Evolutionary conservation across 1,140 invertebrate genomes (phyloP), one percentile per base, ranked within the genome.

Genomic region (Drosophila jambulina): DNA sequence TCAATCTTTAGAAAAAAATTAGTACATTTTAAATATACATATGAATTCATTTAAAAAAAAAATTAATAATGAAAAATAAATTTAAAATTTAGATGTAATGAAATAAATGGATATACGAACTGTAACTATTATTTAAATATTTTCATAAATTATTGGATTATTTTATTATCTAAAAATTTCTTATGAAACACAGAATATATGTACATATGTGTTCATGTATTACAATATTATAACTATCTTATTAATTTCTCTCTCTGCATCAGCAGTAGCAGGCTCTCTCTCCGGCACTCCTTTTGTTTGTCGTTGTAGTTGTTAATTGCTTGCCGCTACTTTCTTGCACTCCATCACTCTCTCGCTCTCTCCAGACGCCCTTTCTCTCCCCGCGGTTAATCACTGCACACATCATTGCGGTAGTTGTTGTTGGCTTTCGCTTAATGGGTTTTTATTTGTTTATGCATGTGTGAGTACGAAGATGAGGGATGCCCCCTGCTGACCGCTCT

Each of bases 261-360:
- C 7, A 9, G 43, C 46, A 68, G 63, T 69, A 69, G 46, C 45
- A 2, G 2, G 46, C 61, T 23, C 15, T 3, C 23, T 64, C 51
- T 43, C 42, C 19, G 21, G 42, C 32, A 1, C 70, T 54, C 49
- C 40, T 59, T 82, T 70, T 87, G 79, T 82, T 88, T 84, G 80
- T 45, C 67, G 74, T 71, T 88, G 85, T 84, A 88, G 85, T 90
- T 90, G 84, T 90, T 90, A 88, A 88, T 88, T 88, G 84, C 81
- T 88, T 56, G 65, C 70, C 74, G 85, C 84, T 88, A 90, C 85
- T 88, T 87, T 90, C 85, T 90, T 90, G 80, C 69, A 72, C 78
- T 40, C 38, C 27, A 48, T 40, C 36, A 19, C 62, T 49, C 54
- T 27, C 23, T 21, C 46, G 19, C 51, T 25, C 54, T 40, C 54